Evolutionary conservation across 2,113 vertebrate species (phyloP).

Genomic region (Cynoglossus semilaevis): DNA sequence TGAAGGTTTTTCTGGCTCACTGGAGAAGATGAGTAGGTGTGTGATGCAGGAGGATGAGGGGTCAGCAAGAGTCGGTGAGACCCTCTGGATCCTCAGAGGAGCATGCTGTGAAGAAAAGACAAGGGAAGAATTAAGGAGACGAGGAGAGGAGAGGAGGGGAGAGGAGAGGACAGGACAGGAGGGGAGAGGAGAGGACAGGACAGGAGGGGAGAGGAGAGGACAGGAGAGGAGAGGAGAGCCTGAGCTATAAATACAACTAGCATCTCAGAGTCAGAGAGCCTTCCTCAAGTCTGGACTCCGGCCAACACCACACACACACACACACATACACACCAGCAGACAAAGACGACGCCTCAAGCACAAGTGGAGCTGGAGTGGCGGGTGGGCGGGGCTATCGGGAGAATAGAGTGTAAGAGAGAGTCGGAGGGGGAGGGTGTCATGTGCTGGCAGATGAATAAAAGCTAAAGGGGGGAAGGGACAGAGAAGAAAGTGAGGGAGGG

Average conservation of each 20-base stretch:
- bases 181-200: too few relatives aligned
- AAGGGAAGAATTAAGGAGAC: too few relatives aligned
- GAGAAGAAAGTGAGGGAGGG: neutral
- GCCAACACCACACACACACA: conserved; percentile 25
- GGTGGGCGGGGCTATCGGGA: conserved; percentile 54
- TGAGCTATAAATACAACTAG: conserved; percentile 50
- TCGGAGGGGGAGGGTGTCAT: conserved; percentile 35
- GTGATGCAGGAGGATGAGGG: neutral
- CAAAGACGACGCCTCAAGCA: conserved; percentile 54
- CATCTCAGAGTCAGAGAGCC: conserved; percentile 32
- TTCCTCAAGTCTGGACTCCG: conserved; percentile 11
- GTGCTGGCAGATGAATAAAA: conserved; percentile 49
- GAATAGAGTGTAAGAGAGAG: conserved; percentile 51
- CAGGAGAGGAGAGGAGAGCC: conserved; percentile 22
- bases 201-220: too few relatives aligned
- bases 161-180: too few relatives aligned
- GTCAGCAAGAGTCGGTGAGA: conserved; percentile 10
- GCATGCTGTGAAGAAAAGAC: too few relatives aligned
- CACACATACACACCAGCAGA: conserved; percentile 33
- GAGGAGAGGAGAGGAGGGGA: too few relatives aligned
- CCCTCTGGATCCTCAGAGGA: conserved; percentile 18
- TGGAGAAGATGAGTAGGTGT: neutral
- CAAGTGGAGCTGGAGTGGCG: conserved; percentile 41
- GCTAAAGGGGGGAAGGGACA: conserved; percentile 28
- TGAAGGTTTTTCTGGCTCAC: too few relatives aligned